Base-by-base conservation (phyloP, 2,888 invertebrate species). In the Heliconius aoede region DNA sequence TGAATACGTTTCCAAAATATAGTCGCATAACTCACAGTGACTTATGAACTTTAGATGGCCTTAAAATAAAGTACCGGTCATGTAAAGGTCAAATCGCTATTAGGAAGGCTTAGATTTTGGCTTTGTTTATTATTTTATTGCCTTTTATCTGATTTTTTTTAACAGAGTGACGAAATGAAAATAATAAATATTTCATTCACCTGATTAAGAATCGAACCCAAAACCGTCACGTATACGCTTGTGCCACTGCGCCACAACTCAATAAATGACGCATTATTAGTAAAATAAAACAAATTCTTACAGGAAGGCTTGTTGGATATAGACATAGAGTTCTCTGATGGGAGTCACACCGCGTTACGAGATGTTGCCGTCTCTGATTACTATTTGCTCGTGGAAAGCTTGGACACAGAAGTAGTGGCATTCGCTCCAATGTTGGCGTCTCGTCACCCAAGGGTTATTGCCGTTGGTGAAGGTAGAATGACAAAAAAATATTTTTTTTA, bases 221-320 rank as follows among this genome's bases (percentile, higher is more conserved):
- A 4, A 51, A 1, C 51, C 21, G 40, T 46, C 15, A 5, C 8
- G 21, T 21, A 15, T 15, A 46, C 46, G 0, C 4, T 46, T 46
- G 5, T 4, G 5, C 36, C 46, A 18, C 46, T 46, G 13, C 15
- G 46, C 18, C 11, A 46, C 15, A 4, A 46, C 46, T 18, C 0
- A 36, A 36, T 18, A 46, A 46, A 15, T 15, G 1, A 46, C 4
- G 18, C 15, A 15, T 18, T 36, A 72, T 60, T 72, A 46, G 30
- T 77, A 55, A 76, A 24, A 32, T 36, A 61, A 71, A 58, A 76
- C 58, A 65, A 21, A 61, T 40, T 64, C 79, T 87, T 92, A 86
- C 83, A 98, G 97, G 99, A 99, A 93, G 99, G 98, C 64, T 94
- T 99, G 67, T 91, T 99, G 82, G 99, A 99, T 90, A 98, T 99